Evolutionary conservation across 2,113 vertebrate genomes (phyloP).

Genomic region (Bos indicus): DNA sequence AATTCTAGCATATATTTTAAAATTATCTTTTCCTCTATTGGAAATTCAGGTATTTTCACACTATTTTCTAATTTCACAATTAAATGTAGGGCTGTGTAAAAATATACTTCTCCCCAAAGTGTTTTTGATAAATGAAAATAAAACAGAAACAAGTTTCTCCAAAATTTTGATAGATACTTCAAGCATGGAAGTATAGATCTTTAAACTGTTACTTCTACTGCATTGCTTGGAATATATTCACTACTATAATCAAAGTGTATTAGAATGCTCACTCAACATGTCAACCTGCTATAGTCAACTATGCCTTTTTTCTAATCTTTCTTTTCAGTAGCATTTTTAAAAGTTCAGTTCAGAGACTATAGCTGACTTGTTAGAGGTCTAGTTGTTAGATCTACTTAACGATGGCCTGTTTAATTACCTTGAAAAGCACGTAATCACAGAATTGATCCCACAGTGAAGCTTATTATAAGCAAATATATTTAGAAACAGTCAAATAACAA

Average conservation of each 20-base stretch:
- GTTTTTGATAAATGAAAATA: background rate
- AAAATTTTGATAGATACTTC: background rate
- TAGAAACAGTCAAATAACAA: background rate
- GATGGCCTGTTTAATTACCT: background rate
- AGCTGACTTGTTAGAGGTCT: background rate
- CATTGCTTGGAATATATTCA: constrained; percentile 8
- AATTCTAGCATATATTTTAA: background rate
- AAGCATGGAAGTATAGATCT: background rate
- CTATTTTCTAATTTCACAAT: constrained; percentile 11
- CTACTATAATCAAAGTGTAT: background rate
- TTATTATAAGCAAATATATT: background rate
- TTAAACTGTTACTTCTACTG: background rate
- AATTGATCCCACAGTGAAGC: background rate
- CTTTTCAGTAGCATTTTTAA: background rate
- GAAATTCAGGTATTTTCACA: constrained; percentile 28
- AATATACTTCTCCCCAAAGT: background rate
- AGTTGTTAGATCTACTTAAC: background rate
- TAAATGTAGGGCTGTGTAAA: background rate
- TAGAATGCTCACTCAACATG: constrained; percentile 6
- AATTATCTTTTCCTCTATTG: background rate
- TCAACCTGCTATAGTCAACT: background rate
- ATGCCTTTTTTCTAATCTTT: background rate
- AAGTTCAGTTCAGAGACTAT: background rate
- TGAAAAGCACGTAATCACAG: background rate
- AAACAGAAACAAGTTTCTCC: background rate